phyloP scores from a whole-genome alignment of 1,140 invertebrate genomes.

The Euwallacea fornicatus region DNA sequence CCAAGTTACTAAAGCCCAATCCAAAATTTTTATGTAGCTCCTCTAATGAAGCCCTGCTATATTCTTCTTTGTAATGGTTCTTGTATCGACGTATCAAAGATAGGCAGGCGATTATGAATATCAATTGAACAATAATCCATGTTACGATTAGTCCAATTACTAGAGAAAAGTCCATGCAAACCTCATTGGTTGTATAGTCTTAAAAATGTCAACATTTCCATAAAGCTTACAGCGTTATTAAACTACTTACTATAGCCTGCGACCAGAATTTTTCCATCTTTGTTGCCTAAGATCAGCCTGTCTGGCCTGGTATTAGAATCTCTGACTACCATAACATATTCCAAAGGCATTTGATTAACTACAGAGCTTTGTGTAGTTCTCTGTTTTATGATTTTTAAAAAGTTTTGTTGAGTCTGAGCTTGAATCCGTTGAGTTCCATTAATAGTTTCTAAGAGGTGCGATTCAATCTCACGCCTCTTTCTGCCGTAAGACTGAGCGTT shows the following conservation, averaged over 20 bases:
- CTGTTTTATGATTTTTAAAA: no score
- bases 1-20: conserved; percentile 49
- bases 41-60: conserved; percentile 46
- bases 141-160: conserved; percentile 48
- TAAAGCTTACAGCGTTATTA: not conserved
- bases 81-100: conserved; percentile 48
- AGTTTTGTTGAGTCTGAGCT: not conserved
- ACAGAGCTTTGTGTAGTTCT: conserved; percentile 27
- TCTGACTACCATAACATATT: conserved; percentile 55
- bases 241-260: conserved; percentile 54
- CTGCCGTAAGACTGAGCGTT: conserved; percentile 34
- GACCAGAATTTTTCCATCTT: conserved; percentile 53
- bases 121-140: conserved; percentile 50
- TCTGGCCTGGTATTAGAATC: conserved; percentile 51
- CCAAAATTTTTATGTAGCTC: conserved; percentile 53
- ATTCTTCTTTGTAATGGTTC: conserved; percentile 49
- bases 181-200: conserved; percentile 50
- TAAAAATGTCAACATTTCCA: not conserved
- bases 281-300: conserved; percentile 55
- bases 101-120: conserved; percentile 46
- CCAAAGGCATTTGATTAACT: conserved; percentile 52
- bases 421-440: conserved; percentile 41
- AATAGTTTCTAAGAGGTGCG: conserved; percentile 32
- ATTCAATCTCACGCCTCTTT: conserved; percentile 33
- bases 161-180: conserved; percentile 51